Evolutionary conservation across 2,888 invertebrate genomes (phyloP).

Genomic region (Drosophila borealis): DNA sequence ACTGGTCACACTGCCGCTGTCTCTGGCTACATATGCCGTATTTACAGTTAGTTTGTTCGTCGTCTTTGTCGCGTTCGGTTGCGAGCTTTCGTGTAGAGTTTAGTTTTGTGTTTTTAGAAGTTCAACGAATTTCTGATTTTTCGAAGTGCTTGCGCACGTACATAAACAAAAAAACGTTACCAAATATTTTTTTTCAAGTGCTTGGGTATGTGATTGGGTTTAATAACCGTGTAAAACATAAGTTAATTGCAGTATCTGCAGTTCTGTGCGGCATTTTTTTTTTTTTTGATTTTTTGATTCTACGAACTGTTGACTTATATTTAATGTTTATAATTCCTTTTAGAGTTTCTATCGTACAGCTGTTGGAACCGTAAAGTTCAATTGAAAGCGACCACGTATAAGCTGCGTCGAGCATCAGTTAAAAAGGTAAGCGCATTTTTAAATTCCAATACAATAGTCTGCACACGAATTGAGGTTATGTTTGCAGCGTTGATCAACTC

Average conservation of each 20-base stretch:
- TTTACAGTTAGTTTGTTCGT: constrained; percentile 49
- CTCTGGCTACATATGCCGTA: constrained; percentile 15
- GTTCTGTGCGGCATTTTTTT: constrained; percentile 1
- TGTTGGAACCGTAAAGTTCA: constrained; percentile 1
- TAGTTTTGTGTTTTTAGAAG: not conserved
- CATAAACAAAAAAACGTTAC: constrained; percentile 28
- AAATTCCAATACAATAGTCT: not conserved
- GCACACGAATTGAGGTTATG: not conserved
- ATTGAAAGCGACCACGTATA: constrained; percentile 7
- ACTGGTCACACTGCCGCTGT: constrained; percentile 28
- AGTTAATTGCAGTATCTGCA: not conserved
- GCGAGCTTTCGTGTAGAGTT: not conserved
- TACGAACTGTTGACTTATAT: constrained; percentile 21
- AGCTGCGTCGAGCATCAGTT: constrained; percentile 5
- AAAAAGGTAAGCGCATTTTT: constrained; percentile 29
- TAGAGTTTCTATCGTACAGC: constrained; percentile 24
- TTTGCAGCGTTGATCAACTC: constrained; percentile 14
- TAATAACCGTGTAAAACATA: constrained; percentile 4
- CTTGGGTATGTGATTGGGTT: constrained; percentile 24
- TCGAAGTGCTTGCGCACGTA: constrained; percentile 32
- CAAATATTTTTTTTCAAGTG: constrained; percentile 49
- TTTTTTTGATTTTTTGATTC: not conserved
- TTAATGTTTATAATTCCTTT: constrained; percentile 42
- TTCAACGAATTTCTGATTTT: constrained; percentile 48
- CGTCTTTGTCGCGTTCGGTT: constrained; percentile 34